Percentiles rank a stretch among this genome's conserved stretches.
Conservation (phyloP, 2,113 vertebrate species). For the Aythya baeri region DNA sequence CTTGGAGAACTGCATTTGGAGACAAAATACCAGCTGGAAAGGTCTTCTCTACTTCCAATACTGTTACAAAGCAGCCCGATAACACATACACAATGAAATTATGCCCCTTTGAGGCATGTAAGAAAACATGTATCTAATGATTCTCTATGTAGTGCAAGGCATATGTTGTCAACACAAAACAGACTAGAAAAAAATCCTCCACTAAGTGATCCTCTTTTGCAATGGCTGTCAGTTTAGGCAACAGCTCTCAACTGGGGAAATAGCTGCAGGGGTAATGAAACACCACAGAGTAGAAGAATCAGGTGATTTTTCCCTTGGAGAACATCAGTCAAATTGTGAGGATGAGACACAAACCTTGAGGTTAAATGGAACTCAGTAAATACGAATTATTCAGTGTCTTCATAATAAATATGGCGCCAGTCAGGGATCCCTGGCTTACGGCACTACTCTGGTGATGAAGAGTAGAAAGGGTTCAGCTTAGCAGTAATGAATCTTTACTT, state of each 20-base stretch:
- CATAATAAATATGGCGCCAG: conserved; percentile 44
- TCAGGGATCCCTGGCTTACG: conserved; percentile 29
- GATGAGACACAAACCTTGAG: not conserved
- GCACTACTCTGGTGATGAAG: conserved; percentile 62
- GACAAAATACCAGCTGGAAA: not conserved
- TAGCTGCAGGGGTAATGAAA: conserved; percentile 18
- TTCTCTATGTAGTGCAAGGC: not conserved
- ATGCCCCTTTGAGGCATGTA: not conserved
- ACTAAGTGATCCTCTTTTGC: not conserved
- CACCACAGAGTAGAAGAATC: not conserved
- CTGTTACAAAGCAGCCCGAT: not conserved
- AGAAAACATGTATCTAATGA: not conserved
- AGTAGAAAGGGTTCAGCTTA: conserved; percentile 59
- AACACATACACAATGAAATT: not conserved
- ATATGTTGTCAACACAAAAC: not conserved
- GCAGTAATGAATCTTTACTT: conserved; percentile 58
- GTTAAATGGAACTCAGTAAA: conserved; percentile 71
- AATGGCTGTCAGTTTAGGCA: not conserved
- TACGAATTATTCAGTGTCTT: conserved; percentile 57
- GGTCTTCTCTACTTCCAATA: not conserved
- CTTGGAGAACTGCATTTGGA: not conserved
- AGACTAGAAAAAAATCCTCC: not conserved
- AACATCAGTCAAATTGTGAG: not conserved
- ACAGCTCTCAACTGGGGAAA: not conserved
- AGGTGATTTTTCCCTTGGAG: conserved; percentile 28